Percentiles rank a stretch among this genome's conserved stretches.
Evolutionary conservation across 2,888 invertebrate species (phyloP).

Genomic region (Allophyes oxyacanthae): DNA sequence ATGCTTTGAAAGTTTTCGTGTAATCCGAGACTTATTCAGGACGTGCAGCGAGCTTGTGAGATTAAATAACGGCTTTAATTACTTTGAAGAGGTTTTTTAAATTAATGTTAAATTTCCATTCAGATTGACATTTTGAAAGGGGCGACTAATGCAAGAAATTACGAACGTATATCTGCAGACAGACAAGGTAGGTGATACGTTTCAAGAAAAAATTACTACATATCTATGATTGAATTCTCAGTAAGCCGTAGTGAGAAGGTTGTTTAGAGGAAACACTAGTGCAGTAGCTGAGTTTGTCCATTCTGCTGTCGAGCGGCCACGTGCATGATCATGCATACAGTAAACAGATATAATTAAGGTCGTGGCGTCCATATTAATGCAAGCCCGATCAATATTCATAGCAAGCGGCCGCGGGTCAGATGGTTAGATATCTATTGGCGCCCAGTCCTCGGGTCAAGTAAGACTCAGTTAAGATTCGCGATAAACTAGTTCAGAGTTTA

Average conservation of each 20-base stretch:
- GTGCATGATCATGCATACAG: conserved; percentile 73
- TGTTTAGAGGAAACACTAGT: conserved; percentile 46
- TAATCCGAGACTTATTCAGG: conserved; percentile 61
- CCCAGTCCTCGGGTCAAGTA: conserved; percentile 55
- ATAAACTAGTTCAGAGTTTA: conserved; percentile 54
- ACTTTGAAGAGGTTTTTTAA: conserved; percentile 34
- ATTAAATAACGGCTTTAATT: conserved; percentile 51
- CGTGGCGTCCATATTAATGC: conserved; percentile 73
- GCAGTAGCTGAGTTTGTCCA: conserved; percentile 49
- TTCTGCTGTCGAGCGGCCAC: conserved; percentile 50
- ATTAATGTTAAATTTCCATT: conserved; percentile 28
- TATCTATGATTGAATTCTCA: conserved; percentile 24
- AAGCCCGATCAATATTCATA: conserved; percentile 77
- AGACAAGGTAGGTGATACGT: conserved; percentile 9
- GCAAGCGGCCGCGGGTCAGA: conserved; percentile 69
- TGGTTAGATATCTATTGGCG: conserved; percentile 65
- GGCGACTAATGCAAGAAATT: conserved; percentile 20
- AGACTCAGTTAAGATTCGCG: conserved; percentile 59
- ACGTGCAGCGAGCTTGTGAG: conserved; percentile 33
- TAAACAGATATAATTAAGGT: conserved; percentile 81
- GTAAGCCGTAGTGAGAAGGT: conserved; percentile 33
- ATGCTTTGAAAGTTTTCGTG: conserved; percentile 59
- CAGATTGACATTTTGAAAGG: conserved; percentile 43
- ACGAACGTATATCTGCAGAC: conserved; percentile 11
- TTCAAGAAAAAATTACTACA: conserved; percentile 22